A percentile compares a stretch with the other conserved stretches of the same genome.
Conservation (phyloP, 2,797 vertebrate genomes). For the Cirrhinus mrigala region DNA sequence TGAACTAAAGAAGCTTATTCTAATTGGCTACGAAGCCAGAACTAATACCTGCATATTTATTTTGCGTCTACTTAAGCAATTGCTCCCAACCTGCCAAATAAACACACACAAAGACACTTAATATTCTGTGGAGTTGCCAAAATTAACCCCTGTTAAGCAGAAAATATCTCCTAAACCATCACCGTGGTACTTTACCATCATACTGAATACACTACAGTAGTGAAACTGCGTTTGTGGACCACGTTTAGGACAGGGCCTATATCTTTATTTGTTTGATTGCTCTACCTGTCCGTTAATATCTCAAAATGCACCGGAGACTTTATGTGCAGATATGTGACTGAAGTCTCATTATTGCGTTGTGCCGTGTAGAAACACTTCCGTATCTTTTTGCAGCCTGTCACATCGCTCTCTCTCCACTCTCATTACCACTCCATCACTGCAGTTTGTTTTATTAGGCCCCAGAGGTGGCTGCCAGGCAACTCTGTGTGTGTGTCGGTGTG, state of each 20-base stretch:
- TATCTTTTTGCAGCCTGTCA: constrained; percentile 55
- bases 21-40: constrained; percentile 70
- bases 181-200: not conserved
- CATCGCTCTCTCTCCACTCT: constrained; percentile 43
- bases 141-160: not conserved
- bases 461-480: constrained; percentile 53
- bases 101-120: not conserved
- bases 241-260: not conserved
- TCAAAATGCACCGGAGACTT: not conserved
- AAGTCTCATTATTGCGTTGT: constrained; percentile 55
- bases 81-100: constrained; percentile 47
- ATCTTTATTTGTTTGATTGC: not conserved
- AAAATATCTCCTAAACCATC: not conserved
- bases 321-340: constrained; percentile 5
- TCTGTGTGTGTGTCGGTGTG: constrained; percentile 46
- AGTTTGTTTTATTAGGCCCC: constrained; percentile 52
- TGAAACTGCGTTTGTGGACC: not conserved
- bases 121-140: not conserved
- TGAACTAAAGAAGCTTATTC: constrained; percentile 72
- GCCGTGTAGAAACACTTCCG: constrained; percentile 49
- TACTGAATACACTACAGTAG: not conserved
- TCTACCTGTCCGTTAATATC: not conserved
- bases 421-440: constrained; percentile 52
- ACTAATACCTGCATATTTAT: constrained; percentile 81
- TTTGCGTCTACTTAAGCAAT: constrained; percentile 69